phyloP scores from a whole-genome alignment of 2,888 invertebrate genomes.

The Pollenia angustigena region DNA sequence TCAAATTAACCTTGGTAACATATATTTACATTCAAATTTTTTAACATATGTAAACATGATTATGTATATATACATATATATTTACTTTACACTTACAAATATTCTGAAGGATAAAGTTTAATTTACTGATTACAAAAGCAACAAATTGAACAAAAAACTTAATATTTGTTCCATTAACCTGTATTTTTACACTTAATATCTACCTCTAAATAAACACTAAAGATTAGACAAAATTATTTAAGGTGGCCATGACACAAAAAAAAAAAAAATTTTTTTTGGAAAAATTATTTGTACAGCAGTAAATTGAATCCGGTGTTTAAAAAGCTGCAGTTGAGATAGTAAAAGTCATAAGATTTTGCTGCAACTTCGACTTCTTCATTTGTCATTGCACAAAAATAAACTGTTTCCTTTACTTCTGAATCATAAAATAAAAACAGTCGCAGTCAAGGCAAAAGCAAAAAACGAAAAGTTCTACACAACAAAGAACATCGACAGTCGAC shows the following conservation, averaged over 20 bases:
- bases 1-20: constrained; percentile 27
- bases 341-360: no score
- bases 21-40: neutral
- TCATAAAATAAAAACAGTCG: no score
- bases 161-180: constrained; percentile 51
- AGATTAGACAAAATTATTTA: constrained; percentile 15
- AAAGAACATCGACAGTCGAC: no score
- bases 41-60: neutral
- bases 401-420: no score
- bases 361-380: no score
- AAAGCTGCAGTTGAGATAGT: no score
- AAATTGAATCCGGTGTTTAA: no score
- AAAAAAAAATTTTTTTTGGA: neutral
- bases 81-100: neutral
- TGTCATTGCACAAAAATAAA: no score
- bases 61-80: neutral
- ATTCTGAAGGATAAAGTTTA: constrained; percentile 9
- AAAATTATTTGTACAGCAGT: neutral
- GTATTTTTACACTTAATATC: constrained; percentile 50
- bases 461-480: no score
- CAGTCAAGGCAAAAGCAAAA: no score
- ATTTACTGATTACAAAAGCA: constrained; percentile 54
- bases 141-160: neutral
- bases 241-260: neutral
- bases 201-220: constrained; percentile 23